Evolutionary conservation across 92 coral and sea anemone genomes (phyloP).

Genomic region (Virgularia gustaviana): DNA sequence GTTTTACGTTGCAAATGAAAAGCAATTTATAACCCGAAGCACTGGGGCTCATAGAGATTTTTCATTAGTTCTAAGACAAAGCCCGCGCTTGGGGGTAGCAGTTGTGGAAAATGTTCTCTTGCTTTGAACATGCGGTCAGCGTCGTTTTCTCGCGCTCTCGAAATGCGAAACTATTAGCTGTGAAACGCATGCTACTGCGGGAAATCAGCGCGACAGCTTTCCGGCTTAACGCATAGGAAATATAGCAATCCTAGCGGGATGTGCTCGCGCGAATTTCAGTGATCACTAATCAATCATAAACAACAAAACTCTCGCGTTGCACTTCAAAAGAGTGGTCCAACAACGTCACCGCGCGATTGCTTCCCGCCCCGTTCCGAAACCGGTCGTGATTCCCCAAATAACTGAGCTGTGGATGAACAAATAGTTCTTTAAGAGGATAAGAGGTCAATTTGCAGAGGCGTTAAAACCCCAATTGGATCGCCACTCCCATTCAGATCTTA

Average conservation of each 20-base stretch:
- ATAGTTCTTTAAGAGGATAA: constrained; percentile 35
- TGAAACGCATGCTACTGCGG: constrained; percentile 38
- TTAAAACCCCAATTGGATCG: constrained; percentile 41
- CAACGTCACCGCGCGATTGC: background rate
- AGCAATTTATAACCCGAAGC: constrained; percentile 41
- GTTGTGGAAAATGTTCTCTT: constrained; percentile 25
- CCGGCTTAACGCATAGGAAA: constrained; percentile 41
- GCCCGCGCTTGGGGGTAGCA: constrained; percentile 44
- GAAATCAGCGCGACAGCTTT: constrained; percentile 34
- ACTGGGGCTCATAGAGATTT: constrained; percentile 44
- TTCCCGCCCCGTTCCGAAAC: constrained; percentile 17
- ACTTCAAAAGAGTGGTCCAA: background rate
- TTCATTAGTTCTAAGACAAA: constrained; percentile 38
- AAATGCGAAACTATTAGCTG: constrained; percentile 30
- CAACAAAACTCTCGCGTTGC: background rate
- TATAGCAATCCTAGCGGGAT: constrained; percentile 39
- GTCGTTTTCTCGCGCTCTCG: background rate
- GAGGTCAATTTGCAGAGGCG: constrained; percentile 45
- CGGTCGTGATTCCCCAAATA: background rate
- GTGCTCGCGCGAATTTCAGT: constrained; percentile 2
- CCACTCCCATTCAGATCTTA: constrained; percentile 44
- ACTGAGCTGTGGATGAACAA: constrained; percentile 8
- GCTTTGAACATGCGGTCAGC: constrained; percentile 35
- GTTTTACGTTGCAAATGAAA: constrained; percentile 42
- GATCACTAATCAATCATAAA: constrained; percentile 30